Conservation (phyloP, 2,113 vertebrate genomes). For the Eclectus roratus region DNA sequence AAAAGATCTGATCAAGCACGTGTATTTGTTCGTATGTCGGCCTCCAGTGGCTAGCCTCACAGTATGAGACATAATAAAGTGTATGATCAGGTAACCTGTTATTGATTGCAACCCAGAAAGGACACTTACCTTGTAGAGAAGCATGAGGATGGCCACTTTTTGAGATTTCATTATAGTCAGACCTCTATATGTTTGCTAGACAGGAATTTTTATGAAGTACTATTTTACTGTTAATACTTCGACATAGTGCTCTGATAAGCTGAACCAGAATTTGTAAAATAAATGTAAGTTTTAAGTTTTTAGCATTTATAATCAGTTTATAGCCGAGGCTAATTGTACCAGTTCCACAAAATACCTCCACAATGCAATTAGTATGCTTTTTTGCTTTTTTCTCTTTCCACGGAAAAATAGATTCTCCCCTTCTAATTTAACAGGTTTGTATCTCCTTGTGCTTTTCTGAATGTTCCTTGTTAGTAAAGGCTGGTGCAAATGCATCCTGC, state of each 20-base stretch:
- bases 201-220: neutral
- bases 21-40: constrained; percentile 8
- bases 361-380: neutral
- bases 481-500: neutral
- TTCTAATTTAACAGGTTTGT: neutral
- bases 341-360: neutral
- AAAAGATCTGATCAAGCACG: constrained; percentile 12
- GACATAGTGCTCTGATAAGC: neutral
- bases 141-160: neutral
- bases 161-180: neutral
- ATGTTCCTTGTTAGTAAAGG: neutral
- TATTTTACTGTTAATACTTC: neutral
- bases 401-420: neutral
- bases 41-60: neutral
- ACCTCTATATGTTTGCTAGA: neutral
- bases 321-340: neutral
- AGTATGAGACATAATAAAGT: neutral
- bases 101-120: neutral
- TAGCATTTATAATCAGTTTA: neutral
- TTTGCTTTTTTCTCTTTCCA: neutral
- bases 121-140: neutral
- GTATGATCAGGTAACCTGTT: neutral
- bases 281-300: neutral
- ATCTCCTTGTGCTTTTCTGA: neutral
- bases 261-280: neutral